Evolutionary conservation across 2,888 invertebrate genomes (phyloP), one percentile per base, ranked within the genome.

Genomic region (Anarsia innoxiella): DNA sequence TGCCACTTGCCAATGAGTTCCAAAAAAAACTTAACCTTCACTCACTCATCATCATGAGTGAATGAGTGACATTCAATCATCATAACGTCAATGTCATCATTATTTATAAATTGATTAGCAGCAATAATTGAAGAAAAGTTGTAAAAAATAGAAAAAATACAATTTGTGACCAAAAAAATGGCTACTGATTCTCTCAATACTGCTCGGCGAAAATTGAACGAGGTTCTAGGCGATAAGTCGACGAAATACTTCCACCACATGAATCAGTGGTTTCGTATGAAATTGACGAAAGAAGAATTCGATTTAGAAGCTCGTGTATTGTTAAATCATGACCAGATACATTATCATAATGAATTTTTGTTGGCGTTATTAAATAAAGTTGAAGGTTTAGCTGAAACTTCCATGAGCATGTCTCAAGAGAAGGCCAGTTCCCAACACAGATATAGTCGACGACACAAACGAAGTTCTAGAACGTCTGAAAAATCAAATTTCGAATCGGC

Each of bases 291-390:
- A 65, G 92, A 94, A 62, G 93, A 95, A 54, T 95, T 96, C 65
- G 95, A 96, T 56, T 68, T 77, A 9, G 92, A 93, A 74, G 93
- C 93, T 3, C 86, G 94, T 25, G 89, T 90, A 62, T 74, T 95
- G 10, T 74, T 96, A 44, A 86, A 87, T 5, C 76, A 87, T 4
- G 91, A 93, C 31, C 91, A 94, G 72, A 88, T 95, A 15, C 91
- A 91, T 61, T 87, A 92, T 36, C 96, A 96, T 67, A 96, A 96
- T 73, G 90, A 92, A 56, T 96, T 96, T 59, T 75, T 96, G 4
- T 68, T 94, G 11, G 93, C 94, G 0, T 82, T 96, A 26, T 80
- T 94, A 23, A 91, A 91, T 55, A 93, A 93, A 84, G 93, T 94
- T 0, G 84, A 87, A 51, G 80, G 78, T 23, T 64, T 83, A 37